Evolutionary conservation across 2,888 invertebrate species (phyloP), one percentile per base, ranked within the genome.

Genomic region (Eudemis profundana): DNA sequence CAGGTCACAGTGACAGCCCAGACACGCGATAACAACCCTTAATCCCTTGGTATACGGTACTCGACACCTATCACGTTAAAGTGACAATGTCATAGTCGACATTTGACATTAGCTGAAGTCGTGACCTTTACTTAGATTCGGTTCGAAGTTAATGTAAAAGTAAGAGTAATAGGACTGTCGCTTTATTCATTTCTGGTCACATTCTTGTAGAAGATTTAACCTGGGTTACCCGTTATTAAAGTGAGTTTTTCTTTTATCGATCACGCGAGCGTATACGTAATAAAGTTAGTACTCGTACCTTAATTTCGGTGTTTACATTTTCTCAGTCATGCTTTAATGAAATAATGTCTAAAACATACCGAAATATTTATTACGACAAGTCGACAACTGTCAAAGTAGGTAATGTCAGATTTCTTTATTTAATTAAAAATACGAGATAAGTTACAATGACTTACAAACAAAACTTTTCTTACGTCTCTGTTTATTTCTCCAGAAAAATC

Each of bases 41-140:
- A 44, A 12, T 8, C 3, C 7, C 5, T n/a, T 17, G 1, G 1
- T 1, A 44, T 56, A 42, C 42, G 56, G 19, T 29, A 7, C 12
- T 17, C 8, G 5, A 19, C 4, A 10, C 12, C n/a, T 4, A n/a
- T 44, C 40, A 40, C 4, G 10, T 53, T 21, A 40, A 40, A 33
- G 53, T 54, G 40, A 40, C 27, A 15, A 54, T 27, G 15, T 54
- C n/a, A 42, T 29, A 29, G 29, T 56, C 29, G 56, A 44, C 56
- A 56, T 42, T 56, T 56, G 56, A 56, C 56, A 56, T 56, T 42
- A 42, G 27, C 23, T 54, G 40, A 56, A 56, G 19, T 56, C 56
- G 56, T 56, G 56, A 56, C 56, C 27, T 21, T 42, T 44, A 44
- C 42, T 56, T 56, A 56, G 56, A 56, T 44, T 44, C 29, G 56